These are phyloP conservation scores for Aurelia sp. DNA, from an alignment of 30 jellyfish, hydroid and myxozoan species.

Conservation along the genomic window DNA sequence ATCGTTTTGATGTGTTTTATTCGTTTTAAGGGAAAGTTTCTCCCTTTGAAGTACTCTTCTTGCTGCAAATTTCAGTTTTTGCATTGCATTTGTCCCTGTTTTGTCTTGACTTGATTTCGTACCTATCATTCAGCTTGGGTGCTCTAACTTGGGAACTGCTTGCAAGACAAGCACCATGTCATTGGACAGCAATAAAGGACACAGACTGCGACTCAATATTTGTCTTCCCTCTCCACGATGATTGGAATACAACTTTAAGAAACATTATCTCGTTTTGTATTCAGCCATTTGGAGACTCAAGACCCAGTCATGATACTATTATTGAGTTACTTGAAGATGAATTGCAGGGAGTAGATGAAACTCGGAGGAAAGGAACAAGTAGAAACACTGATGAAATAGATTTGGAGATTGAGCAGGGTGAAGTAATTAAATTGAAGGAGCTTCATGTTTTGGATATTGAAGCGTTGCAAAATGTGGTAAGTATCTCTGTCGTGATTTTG, in stretches of 20 bases:
- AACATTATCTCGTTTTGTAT: constrained; percentile 47
- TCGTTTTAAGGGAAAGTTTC: too few relatives aligned
- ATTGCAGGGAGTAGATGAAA: neutral
- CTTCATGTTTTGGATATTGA: too few relatives aligned
- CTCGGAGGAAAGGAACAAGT: neutral
- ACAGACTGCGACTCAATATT: constrained; percentile 20
- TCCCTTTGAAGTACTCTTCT: too few relatives aligned
- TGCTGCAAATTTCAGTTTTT: neutral
- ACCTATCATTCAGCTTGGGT: constrained; percentile 40
- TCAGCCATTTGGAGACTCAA: constrained; percentile 21
- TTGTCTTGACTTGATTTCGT: neutral
- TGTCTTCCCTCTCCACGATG: constrained; percentile 37
- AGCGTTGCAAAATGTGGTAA: too few relatives aligned
- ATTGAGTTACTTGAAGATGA: constrained; percentile 32
- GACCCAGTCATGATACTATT: constrained; percentile 47
- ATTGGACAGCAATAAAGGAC: constrained; percentile 36
- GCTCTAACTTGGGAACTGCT: constrained; percentile 52
- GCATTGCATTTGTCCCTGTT: neutral
- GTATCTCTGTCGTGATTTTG: too few relatives aligned
- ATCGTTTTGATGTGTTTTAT: too few relatives aligned
- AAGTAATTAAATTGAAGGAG: too few relatives aligned
- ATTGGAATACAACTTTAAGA: constrained; percentile 30
- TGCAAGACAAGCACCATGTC: constrained; percentile 51
- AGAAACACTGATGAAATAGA: too few relatives aligned
- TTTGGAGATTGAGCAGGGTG: too few relatives aligned